Evolutionary conservation across 2,113 vertebrate species (phyloP).

Genomic region (Macquaria ambigua): DNA sequence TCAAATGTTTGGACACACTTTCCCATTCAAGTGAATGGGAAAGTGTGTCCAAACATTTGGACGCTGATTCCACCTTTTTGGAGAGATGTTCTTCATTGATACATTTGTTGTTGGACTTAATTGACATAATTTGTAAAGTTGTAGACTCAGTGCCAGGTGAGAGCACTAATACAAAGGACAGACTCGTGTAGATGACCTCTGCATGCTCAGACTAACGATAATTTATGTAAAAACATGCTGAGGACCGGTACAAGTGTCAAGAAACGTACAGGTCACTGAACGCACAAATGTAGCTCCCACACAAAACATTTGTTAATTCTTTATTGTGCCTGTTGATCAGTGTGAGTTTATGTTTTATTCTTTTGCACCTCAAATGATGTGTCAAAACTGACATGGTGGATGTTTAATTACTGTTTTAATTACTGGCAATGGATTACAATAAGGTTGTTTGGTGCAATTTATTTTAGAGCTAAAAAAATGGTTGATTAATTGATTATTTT

Average conservation of each 20-base stretch:
- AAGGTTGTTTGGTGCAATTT: too few relatives aligned
- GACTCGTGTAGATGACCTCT: constrained; percentile 7
- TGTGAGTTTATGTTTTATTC: not conserved
- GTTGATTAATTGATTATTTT: too few relatives aligned
- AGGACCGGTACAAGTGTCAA: not conserved
- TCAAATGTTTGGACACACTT: too few relatives aligned
- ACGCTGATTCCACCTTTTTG: not conserved
- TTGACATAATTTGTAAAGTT: not conserved
- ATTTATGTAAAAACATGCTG: not conserved
- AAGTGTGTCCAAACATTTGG: too few relatives aligned
- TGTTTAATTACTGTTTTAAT: too few relatives aligned
- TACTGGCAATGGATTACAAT: too few relatives aligned
- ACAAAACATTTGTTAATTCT: not conserved
- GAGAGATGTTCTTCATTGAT: not conserved
- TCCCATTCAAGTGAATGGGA: too few relatives aligned
- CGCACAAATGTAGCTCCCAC: not conserved
- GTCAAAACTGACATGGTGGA: too few relatives aligned
- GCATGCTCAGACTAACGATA: constrained; percentile 21
- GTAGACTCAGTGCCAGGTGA: not conserved
- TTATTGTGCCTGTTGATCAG: not conserved
- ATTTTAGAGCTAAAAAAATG: too few relatives aligned
- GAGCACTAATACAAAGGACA: not conserved
- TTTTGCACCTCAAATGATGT: not conserved
- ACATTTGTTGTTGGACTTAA: constrained; percentile 14
- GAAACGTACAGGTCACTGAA: not conserved